A percentile compares a stretch with the other conserved stretches of the same genome.
phyloP scores from a whole-genome alignment of 2,113 vertebrate species.

The Okapia johnstoni region DNA sequence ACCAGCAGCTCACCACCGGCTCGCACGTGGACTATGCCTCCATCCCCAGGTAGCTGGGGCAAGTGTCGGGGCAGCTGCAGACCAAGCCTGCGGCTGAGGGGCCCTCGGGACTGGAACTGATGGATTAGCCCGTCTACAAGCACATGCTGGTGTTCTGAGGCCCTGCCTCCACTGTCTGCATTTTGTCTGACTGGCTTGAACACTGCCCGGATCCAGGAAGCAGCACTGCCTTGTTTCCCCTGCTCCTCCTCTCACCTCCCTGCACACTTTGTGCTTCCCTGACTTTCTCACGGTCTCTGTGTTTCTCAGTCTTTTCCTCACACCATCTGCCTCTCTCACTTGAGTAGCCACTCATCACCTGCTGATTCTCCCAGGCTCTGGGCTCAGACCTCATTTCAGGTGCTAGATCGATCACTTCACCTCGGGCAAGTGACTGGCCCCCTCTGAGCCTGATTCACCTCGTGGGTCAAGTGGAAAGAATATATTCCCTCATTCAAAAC shows the following conservation, averaged over 20 bases:
- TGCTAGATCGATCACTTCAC: conserved; percentile 73
- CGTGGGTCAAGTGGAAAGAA: conserved; percentile 55
- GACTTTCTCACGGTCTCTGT: conserved; percentile 76
- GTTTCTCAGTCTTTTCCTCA: conserved; percentile 79
- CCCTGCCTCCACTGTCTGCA: not conserved
- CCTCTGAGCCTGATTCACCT: not conserved
- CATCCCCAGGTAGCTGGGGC: conserved; percentile 77
- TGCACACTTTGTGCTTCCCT: conserved; percentile 76
- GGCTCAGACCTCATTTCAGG: conserved; percentile 75
- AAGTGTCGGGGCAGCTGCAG: fast-evolving
- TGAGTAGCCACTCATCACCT: conserved; percentile 60
- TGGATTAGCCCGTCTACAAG: fast-evolving
- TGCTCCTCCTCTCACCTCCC: conserved; percentile 76
- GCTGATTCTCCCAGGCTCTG: conserved; percentile 78
- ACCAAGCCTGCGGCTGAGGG: not conserved
- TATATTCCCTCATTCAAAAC: conserved; percentile 78
- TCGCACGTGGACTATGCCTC: conserved; percentile 81
- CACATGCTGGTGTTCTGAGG: fast-evolving
- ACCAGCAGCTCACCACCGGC: conserved; percentile 7
- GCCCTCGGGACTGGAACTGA: not conserved
- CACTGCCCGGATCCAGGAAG: fast-evolving
- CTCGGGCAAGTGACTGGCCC: conserved; percentile 60
- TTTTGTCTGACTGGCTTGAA: not conserved
- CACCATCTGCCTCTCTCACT: conserved; percentile 69
- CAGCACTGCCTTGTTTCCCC: conserved; percentile 51